phyloP scores from a whole-genome alignment of 1,140 invertebrate species.

The Pinna nobilis region DNA sequence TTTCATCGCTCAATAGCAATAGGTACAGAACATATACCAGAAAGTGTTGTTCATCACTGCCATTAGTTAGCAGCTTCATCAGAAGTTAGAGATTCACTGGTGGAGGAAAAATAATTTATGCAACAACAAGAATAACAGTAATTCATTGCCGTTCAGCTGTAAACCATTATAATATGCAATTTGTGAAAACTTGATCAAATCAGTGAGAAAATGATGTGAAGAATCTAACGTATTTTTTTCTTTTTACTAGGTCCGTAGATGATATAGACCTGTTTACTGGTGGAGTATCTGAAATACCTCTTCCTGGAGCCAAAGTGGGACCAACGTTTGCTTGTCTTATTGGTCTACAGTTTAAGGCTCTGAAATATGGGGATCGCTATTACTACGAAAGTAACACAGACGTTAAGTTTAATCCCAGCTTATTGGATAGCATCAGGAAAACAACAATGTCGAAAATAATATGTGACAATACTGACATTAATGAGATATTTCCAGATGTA shows the following conservation, averaged over 20 bases:
- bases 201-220: neutral
- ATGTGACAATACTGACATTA: constrained; percentile 43
- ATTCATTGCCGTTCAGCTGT: neutral
- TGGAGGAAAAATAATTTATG: neutral
- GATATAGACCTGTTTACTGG: constrained; percentile 47
- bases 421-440: constrained; percentile 26
- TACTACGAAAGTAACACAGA: constrained; percentile 88
- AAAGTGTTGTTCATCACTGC: no score
- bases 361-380: constrained; percentile 93
- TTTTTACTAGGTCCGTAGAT: constrained; percentile 26
- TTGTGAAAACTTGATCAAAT: neutral
- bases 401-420: constrained; percentile 13
- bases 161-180: neutral
- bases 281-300: constrained; percentile 89
- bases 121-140: neutral
- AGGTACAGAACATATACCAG: no score
- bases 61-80: no score
- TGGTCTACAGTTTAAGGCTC: constrained; percentile 92
- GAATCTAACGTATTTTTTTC: neutral
- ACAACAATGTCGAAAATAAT: constrained; percentile 39
- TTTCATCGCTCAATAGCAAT: no score
- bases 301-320: constrained; percentile 90
- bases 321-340: constrained; percentile 97
- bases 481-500: constrained; percentile 23
- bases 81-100: no score